Conservation (phyloP, 2,797 vertebrate species). For the Limosa lapponica region DNA sequence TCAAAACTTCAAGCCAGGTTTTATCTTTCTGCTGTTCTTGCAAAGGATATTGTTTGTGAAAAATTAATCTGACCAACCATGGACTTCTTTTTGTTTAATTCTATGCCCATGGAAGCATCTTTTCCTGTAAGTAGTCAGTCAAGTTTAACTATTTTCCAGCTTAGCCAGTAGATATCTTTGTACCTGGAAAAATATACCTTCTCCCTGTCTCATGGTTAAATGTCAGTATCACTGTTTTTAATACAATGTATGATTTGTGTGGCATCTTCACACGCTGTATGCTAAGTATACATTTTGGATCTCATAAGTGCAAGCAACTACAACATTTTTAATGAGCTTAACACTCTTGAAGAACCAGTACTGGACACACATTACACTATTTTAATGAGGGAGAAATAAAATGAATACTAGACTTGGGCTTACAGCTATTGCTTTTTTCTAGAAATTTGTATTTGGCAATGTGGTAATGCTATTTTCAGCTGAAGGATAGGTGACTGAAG, state of each 20-base stretch:
- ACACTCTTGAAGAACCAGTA: not conserved
- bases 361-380: not conserved
- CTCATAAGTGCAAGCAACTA: not conserved
- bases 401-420: not conserved
- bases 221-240: not conserved
- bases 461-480: not conserved
- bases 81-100: not conserved
- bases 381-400: not conserved
- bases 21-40: conserved; percentile 23
- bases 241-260: not conserved
- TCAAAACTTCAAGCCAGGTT: conserved; percentile 5
- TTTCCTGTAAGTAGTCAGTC: not conserved
- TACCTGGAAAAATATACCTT: not conserved
- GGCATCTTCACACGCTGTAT: not conserved
- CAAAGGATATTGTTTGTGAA: conserved; percentile 21
- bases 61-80: not conserved
- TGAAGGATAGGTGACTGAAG: not conserved
- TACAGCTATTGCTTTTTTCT: not conserved
- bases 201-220: not conserved
- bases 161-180: not conserved
- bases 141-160: not conserved
- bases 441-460: not conserved
- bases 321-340: not conserved
- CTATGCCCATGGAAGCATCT: not conserved
- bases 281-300: not conserved